Base-by-base conservation (phyloP, 2,888 invertebrate species). In the Heliothis peltigera region DNA sequence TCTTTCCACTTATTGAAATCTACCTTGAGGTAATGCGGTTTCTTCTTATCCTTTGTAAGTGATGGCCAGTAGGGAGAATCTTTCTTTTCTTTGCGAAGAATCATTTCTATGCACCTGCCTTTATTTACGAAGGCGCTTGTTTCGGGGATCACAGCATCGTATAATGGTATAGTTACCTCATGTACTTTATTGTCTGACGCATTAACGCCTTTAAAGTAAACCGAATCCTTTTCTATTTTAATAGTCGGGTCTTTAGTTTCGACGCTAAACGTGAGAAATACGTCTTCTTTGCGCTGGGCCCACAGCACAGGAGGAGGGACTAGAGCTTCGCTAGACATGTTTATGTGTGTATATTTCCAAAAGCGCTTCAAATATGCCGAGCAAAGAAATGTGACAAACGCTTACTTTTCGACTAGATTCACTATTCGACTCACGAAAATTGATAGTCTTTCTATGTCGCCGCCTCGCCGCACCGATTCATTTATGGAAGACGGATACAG, bases 1-100 rank as follows among this genome's bases (percentile, higher is more conserved):
- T 99, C 99, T 93, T 97, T 97, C 99, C 99, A 99, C 95, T 99
- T 99, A 89, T 98, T 98, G 91, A 99, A 99, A 90, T 99, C 99
- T 83, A 99, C 97, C 95, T 99, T 99, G 82, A 99, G 96, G 97
- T 99, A 99, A 90, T 99, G 99, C 82, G 97, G 97, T 95, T 99
- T 99, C 91, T 97, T 97, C 85, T 97, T 97, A 83, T 98, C 98
- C 89, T 97, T 98, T 63, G 98, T 97, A 81, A 99, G 95, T 77
- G 97, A 95, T 58, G 98, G 97, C 99, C 99, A 99, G 90, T 97
- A 99, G 0, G 98, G 96, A 68, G 97, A 97, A 53, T 91, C 96
- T 92, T 93, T 96, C 95, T 92, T 94, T 95, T 96, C 96, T 96
- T 97, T 98, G 77, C 95, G 94, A 81, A 98, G 96, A 77, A 97